Evolutionary conservation across 1,140 invertebrate genomes (phyloP), one percentile per base, ranked within the genome.

Genomic region (Bombus superbus): DNA sequence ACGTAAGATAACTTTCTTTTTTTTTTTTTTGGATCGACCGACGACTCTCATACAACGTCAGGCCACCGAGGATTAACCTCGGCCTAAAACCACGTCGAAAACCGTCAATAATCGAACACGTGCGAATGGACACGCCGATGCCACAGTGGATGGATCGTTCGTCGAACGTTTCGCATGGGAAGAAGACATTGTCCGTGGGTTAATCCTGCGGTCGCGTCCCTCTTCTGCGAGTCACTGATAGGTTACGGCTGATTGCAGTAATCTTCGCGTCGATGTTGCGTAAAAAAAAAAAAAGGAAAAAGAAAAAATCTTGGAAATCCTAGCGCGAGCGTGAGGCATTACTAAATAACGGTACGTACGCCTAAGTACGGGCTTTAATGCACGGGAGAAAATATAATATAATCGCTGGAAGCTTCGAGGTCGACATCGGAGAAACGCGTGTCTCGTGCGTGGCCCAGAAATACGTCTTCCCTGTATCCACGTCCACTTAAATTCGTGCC

Each of bases 181-280:
- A 57, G 47, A 79, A 89, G 78, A 85, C 76, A 87, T 87, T 89
- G 89, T 89, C 76, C 89, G 35, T 35, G n/a, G 78, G 75, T 91
- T 88, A 90, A 90, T 90, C 47, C 68, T 42, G 68, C 77, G 80
- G 71, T 87, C 86, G 86, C 86, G 86, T 90, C 89, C 86, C 69
- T 90, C 83, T 83, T 62, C 66, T 87, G 83, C 89, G 75, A 90
- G 77, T 89, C 89, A 84, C 86, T 82, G 88, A 90, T 88, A 90
- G 86, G 80, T 90, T 88, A 90, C 83, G 77, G 72, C 77, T 90
- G 89, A 90, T 90, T 90, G 89, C 88, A 84, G 89, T 90, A 90
- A 90, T 90, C 86, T 88, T 88, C 87, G 88, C 86, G 89, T 76
- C 85, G 81, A 89, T 88, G 83, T 80, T 76, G 66, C 71, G 80